Conservation (phyloP, 2,113 vertebrate genomes). For the Poicephalus gulielmi region DNA sequence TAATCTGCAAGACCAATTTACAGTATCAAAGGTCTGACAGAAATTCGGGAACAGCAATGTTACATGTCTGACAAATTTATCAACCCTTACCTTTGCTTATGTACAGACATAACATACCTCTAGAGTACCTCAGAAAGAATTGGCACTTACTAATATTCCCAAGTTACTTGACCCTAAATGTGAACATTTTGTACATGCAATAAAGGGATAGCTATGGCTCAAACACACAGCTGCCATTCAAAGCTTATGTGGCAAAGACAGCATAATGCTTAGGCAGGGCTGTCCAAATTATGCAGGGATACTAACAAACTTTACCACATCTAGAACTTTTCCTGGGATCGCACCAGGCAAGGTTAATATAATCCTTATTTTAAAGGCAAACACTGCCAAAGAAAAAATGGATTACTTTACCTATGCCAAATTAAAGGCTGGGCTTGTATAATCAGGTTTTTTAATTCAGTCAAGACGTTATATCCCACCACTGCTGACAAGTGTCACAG, state of each 20-base stretch:
- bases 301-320: background rate
- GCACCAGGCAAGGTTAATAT: background rate
- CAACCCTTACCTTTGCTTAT: background rate
- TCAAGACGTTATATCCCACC: background rate
- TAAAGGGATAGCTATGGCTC: background rate
- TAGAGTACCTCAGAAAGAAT: background rate
- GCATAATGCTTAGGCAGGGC: background rate
- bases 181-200: background rate
- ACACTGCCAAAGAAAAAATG: background rate
- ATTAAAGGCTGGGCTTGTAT: background rate
- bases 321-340: background rate
- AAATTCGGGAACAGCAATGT: background rate
- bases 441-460: background rate
- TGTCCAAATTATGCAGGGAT: background rate
- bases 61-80: background rate
- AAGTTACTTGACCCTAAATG: background rate
- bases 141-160: background rate
- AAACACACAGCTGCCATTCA: background rate
- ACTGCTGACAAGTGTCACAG: background rate
- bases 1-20: background rate
- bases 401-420: background rate
- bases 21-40: background rate
- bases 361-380: background rate
- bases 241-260: background rate
- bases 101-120: accelerated